Conservation (phyloP, 2,113 vertebrate genomes). For the Coptodon bakossiorum region DNA sequence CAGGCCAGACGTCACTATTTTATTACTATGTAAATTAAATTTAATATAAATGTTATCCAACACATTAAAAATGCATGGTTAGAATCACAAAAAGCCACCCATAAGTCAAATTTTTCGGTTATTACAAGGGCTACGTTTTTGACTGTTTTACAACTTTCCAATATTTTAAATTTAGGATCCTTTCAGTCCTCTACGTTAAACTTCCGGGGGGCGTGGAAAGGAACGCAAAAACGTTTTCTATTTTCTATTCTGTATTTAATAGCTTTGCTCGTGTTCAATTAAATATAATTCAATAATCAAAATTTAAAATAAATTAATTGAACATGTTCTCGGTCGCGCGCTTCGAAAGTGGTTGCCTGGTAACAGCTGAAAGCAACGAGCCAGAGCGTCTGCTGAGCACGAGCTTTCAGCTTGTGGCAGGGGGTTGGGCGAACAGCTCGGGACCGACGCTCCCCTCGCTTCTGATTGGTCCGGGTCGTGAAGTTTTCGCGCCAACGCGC, state of each 20-base stretch:
- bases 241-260: neutral
- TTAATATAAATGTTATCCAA: neutral
- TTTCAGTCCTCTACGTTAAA: neutral
- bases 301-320: neutral
- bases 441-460: neutral
- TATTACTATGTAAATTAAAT: neutral
- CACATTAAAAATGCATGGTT: fast-evolving
- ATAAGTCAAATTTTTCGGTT: neutral
- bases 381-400: neutral
- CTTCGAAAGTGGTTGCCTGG: neutral
- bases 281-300: neutral
- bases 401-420: neutral
- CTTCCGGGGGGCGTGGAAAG: fast-evolving
- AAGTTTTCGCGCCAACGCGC: slow-evolving; percentile 73
- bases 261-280: fast-evolving
- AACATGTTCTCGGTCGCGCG: neutral
- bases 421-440: neutral
- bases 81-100: neutral
- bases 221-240: neutral
- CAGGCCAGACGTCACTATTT: fast-evolving
- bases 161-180: neutral
- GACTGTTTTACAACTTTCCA: neutral
- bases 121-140: neutral
- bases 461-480: slow-evolving; percentile 41
- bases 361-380: neutral